Base-by-base conservation (phyloP, 2,797 vertebrate species). In the Buphagus erythrorhynchus region DNA sequence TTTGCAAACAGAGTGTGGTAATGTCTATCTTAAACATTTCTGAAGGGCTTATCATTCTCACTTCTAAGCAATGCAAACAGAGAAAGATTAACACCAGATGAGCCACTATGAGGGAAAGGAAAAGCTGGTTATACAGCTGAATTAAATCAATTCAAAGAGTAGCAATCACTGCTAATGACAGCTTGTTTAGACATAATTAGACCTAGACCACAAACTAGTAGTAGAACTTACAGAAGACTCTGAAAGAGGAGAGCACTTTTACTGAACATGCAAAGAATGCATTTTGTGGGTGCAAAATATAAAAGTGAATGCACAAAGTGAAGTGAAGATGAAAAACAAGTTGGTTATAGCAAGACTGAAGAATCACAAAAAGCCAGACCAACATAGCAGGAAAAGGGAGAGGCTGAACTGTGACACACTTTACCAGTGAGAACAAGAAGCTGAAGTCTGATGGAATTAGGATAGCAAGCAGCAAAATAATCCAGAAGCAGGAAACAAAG, bases 41-140 rank as follows among this genome's bases (percentile, higher is more conserved):
- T 43, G 28, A 86, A 80, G 52, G 63, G 28, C 59, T 94, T 88
- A 86, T 66, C 46, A 58, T 87, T 79, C 82, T 90, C 28, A 71
- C 38, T 91, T 81, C 48, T 61, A 81, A 86, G 85, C 57, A 86
- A 61, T 26, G 65, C 52, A 91, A 91, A 46, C n/a, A 62, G 46
- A 86, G 57, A 51, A 86, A 84, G 22, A 95, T 94, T 93, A 96
- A 92, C 87, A 90, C 79, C 91, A 94, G 75, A 94, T 75, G 89
- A 96, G 36, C 38, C 20, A 38, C 42, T 67, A 68, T 35, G 20
- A 92, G 26, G 11, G 42, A 79, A 95, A 74, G 63, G 48, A 93
- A 84, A 76, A 76, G n/a, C 71, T 85, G 38, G 43, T 90, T 92
- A 92, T 31, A 65, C 63, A 93, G 86, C 72, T 95, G 89, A 95